Evolutionary conservation across 2,888 invertebrate species (phyloP), one percentile per base, ranked within the genome.

Genomic region (Flexamia atlantica): DNA sequence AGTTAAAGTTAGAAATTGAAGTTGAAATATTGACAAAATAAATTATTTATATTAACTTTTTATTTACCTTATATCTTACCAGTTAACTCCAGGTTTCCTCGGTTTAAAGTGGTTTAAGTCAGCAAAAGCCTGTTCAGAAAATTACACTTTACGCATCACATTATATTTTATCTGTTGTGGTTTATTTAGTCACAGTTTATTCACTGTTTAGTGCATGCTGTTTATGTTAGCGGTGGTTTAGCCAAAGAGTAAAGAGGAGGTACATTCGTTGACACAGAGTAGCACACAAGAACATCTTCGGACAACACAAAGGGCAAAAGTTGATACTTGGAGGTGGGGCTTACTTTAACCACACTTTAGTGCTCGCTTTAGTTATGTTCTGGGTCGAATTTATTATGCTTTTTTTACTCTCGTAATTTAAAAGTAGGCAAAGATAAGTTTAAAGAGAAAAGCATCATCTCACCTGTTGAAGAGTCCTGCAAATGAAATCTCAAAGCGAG

Each of bases 241-340:
- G 76, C 76, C 46, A 46, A 57, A 17, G 28, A 36, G 57, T 32
- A 32, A 57, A 36, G 76, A 76, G 76, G 76, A 79, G 79, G 79
- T n/a, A 76, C 40, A 30, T 25, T 32, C 30, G 50, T 57, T 30
- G 36, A 79, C 46, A 79, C 79, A 36, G 30, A 50, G 23, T 72
- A 72, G 89, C 88, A 88, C 90, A 90, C 64, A 64, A 64, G 64
- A 64, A 64, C 64, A 90, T 90, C 90, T 89, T 87, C 90, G 89
- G 89, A 90, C 90, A 90, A 90, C 90, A 90, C 90, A 90, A 90
- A 57, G 40, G 40, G 40, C 64, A 90, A 68, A 30, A 76, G 91
- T 91, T 92, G 91, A 92, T 92, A 92, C 91, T 92, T 92, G 91
- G 91, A 92, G 91, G 91, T 91, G 90, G 91, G 90, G 90, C 91